Evolutionary conservation across 2,113 vertebrate genomes (phyloP).

Genomic region (Carettochelys insculpta): DNA sequence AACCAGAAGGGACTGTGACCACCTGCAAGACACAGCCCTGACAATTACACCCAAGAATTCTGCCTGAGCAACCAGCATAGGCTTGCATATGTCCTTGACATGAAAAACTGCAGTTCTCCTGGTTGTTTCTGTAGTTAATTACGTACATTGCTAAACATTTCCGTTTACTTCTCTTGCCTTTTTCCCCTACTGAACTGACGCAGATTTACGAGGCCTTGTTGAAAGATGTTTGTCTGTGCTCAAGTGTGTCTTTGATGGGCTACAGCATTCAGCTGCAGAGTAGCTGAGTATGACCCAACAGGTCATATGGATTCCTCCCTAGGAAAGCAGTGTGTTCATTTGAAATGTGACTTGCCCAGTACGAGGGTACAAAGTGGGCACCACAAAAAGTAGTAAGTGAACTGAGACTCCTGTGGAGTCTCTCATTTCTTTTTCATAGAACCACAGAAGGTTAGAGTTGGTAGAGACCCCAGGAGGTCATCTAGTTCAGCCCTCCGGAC

Average conservation of each 20-base stretch:
- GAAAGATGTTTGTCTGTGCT: not conserved
- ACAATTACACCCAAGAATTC: not conserved
- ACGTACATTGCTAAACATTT: not conserved
- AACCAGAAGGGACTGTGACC: not conserved
- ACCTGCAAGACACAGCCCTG: not conserved
- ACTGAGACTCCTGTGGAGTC: not conserved
- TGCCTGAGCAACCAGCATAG: not conserved
- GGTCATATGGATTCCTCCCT: not conserved
- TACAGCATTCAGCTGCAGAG: not conserved
- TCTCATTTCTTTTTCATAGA: not conserved
- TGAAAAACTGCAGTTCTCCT: not conserved
- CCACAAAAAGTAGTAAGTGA: not conserved
- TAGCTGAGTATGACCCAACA: not conserved
- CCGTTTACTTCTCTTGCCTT: not conserved
- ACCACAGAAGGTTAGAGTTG: too few relatives aligned
- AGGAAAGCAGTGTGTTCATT: fast-evolving
- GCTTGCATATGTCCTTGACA: not conserved
- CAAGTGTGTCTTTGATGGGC: not conserved
- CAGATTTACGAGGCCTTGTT: not conserved
- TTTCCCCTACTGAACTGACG: not conserved
- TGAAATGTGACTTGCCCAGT: fast-evolving
- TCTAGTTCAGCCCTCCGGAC: too few relatives aligned
- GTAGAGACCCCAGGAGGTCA: too few relatives aligned
- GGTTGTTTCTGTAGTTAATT: not conserved
- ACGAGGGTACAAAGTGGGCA: not conserved